Evolutionary conservation across 2,113 vertebrate genomes (phyloP), one percentile per base, ranked within the genome.

Genomic region (Lycaon pictus): DNA sequence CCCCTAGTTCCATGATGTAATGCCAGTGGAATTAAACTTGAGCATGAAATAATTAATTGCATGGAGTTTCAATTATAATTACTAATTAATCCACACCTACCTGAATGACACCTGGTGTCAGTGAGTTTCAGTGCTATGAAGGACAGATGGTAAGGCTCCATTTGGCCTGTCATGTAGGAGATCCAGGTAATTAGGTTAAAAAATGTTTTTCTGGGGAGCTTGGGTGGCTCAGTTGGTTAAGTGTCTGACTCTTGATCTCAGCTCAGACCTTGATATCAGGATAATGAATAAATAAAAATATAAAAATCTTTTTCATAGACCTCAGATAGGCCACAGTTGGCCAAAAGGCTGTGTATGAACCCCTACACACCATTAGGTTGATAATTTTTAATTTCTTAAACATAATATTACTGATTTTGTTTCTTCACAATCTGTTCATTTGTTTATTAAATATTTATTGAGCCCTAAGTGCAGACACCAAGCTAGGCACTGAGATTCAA

Each of bases 31-130:
- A 95, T 96, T 95, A 51, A 92, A 62, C 16, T 71, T 93, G 43
- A 88, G n/a, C 16, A 90, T 89, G 82, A 86, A 67, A 79, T 80
- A 79, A 96, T 96, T 93, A 91, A 96, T 90, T 92, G 32, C 74
- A 69, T 79, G 56, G 88, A 6, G 25, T 67, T 80, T 96, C 48
- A 90, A 6, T 92, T 51, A 71, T 56, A 71, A 88, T 94, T 85
- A 91, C 53, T 60, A 82, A 85, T 62, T 69, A 35, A 35, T 76
- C 88, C 56, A 27, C 5, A 5, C 88, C 69, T 60, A 65, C 32
- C 35, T 85, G 71, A 23, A 60, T 81, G 71, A 65, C 71, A 88
- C 23, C 71, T 48, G 23, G 62, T 92, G 65, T 23, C 84, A 87
- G 32, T 80, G 81, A 90, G 32, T 97, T 63, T 65, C 51, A 27